Percentiles rank a stretch among this genome's conserved stretches.
Conservation (phyloP, 2,113 vertebrate genomes). For the Serilophus lunatus region DNA sequence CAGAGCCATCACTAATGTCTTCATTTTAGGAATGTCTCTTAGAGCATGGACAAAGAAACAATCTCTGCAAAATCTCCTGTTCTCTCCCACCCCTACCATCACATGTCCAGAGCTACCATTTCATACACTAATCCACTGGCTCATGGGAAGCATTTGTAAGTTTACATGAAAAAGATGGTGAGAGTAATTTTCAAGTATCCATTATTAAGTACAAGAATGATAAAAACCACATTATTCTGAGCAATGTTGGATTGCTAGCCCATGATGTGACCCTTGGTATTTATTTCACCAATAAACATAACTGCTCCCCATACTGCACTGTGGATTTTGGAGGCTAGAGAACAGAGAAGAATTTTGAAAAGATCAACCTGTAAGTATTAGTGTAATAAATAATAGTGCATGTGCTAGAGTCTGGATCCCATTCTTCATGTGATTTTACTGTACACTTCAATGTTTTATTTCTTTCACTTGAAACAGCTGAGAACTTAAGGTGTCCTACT, state of each 20-base stretch:
- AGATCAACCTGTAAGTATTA: background rate
- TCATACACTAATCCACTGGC: background rate
- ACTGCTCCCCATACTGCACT: background rate
- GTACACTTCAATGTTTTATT: background rate
- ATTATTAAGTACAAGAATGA: background rate
- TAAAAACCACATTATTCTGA: background rate
- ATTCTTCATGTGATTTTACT: background rate
- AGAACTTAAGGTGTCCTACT: background rate
- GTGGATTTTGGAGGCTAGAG: background rate
- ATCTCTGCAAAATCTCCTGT: background rate
- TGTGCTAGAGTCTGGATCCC: background rate
- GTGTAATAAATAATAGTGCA: background rate
- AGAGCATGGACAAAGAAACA: background rate
- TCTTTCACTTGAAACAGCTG: background rate
- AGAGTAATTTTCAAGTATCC: background rate
- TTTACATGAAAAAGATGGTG: background rate
- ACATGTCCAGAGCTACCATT: background rate
- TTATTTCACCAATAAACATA: background rate
- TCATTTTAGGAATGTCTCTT: background rate
- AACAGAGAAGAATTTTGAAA: background rate
- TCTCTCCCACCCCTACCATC: background rate
- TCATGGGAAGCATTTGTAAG: background rate
- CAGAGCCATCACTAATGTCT: background rate
- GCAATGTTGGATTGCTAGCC: background rate
- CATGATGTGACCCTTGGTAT: accelerated